phyloP scores from a whole-genome alignment of 1,140 invertebrate genomes.

The Sycophila sp. region DNA sequence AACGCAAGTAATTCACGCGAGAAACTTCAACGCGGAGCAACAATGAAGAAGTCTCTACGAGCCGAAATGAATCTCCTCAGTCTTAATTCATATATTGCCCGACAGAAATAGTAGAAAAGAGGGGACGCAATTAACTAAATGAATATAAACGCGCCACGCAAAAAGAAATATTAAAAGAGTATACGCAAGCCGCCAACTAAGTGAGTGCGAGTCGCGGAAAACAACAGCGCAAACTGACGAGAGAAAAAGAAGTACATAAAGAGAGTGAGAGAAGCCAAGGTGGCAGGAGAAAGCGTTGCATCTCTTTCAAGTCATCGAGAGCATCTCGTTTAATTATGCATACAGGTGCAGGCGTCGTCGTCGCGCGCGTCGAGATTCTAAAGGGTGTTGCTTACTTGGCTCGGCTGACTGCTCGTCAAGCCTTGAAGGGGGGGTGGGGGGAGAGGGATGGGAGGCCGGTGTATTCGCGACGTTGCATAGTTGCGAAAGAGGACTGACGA shows the following conservation, averaged over 20 bases:
- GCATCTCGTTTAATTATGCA: conserved; percentile 30
- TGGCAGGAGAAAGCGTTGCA: background rate
- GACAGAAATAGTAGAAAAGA: too few relatives aligned
- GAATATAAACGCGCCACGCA: too few relatives aligned
- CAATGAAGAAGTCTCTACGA: too few relatives aligned
- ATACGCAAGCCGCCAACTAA: background rate
- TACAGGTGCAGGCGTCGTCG: background rate
- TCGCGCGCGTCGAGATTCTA: background rate
- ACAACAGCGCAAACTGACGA: too few relatives aligned
- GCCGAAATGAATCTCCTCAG: too few relatives aligned
- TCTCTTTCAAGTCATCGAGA: background rate
- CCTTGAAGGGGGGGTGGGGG: background rate
- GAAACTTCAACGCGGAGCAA: too few relatives aligned
- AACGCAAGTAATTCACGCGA: too few relatives aligned
- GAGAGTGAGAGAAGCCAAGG: too few relatives aligned
- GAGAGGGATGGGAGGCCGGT: background rate
- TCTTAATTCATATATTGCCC: too few relatives aligned
- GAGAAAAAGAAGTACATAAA: background rate
- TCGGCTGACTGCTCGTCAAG: background rate
- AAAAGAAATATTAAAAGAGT: too few relatives aligned
- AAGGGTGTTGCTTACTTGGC: background rate
- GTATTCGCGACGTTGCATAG: conserved; percentile 8
- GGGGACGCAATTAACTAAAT: too few relatives aligned
- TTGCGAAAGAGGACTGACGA: background rate
- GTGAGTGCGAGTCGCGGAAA: background rate